phyloP scores from a whole-genome alignment of 1,140 invertebrate species.

The Pachyrhynchus sulphureomaculatus region DNA sequence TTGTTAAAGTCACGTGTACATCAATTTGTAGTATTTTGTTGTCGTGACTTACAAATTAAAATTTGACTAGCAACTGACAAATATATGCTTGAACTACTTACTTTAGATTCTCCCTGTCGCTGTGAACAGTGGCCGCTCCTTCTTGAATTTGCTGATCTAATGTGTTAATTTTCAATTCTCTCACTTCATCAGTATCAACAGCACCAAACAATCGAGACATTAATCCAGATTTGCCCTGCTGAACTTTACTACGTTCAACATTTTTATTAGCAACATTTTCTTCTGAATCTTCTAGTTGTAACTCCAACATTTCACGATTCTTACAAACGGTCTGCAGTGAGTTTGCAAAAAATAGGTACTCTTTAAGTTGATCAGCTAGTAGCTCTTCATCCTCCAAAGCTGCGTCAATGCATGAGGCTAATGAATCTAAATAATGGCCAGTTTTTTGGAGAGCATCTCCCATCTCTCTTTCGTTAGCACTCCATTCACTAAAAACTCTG shows the following conservation, averaged over 20 bases:
- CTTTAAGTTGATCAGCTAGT: conserved; percentile 80
- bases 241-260: conserved; percentile 55
- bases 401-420: conserved; percentile 74
- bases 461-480: conserved; percentile 80
- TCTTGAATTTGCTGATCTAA: conserved; percentile 73
- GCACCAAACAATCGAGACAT: conserved; percentile 77
- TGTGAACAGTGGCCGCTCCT: conserved; percentile 61
- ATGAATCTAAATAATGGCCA: conserved; percentile 71
- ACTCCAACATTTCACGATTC: conserved; percentile 72
- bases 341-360: conserved; percentile 77
- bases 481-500: conserved; percentile 83
- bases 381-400: conserved; percentile 80
- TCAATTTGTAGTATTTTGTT: too few species aligned
- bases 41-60: too few species aligned
- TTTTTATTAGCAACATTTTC: conserved; percentile 60
- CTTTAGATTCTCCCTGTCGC: conserved; percentile 64
- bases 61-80: too few species aligned
- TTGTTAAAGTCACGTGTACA: too few species aligned
- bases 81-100: too few species aligned
- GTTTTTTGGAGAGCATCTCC: conserved; percentile 75
- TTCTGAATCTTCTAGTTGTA: conserved; percentile 69
- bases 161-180: conserved; percentile 69
- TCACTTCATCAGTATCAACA: conserved; percentile 76
- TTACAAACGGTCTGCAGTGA: conserved; percentile 73
- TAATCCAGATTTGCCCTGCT: conserved; percentile 67